Evolutionary conservation across 2,797 vertebrate genomes (phyloP).

Genomic region (Notoglanidium macrostoma): DNA sequence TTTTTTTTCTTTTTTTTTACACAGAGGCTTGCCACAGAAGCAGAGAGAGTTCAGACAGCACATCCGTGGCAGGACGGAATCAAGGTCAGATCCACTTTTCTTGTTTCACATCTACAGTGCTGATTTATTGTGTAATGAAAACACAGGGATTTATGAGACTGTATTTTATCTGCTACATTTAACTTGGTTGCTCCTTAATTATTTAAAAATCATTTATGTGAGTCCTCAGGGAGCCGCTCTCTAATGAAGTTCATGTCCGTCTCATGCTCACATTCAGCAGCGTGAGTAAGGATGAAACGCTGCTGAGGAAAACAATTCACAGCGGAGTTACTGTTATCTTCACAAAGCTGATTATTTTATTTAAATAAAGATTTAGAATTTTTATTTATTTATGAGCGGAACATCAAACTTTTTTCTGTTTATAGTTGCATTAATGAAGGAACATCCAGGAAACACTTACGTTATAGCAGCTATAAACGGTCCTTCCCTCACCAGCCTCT

Average conservation of each 20-base stretch:
- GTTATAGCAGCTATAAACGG: background rate
- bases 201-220: constrained; percentile 9
- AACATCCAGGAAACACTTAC: background rate
- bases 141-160: background rate
- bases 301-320: background rate
- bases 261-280: background rate
- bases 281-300: background rate
- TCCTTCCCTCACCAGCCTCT: background rate
- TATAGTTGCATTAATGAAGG: background rate
- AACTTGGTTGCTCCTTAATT: constrained; percentile 7
- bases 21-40: constrained; percentile 89
- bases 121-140: background rate
- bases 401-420: background rate
- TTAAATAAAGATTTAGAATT: too few relatives aligned
- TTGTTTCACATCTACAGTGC: background rate
- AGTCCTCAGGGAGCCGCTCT: background rate
- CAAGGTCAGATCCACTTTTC: constrained; percentile 78
- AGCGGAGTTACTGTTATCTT: background rate
- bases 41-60: constrained; percentile 91
- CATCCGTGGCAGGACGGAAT: constrained; percentile 96
- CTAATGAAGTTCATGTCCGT: background rate
- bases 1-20: constrained; percentile 37
- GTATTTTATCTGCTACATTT: background rate
- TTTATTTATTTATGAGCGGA: background rate
- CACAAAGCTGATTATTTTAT: background rate